phyloP scores from a whole-genome alignment of 2,888 invertebrate genomes.

The Mycalesis mineus region DNA sequence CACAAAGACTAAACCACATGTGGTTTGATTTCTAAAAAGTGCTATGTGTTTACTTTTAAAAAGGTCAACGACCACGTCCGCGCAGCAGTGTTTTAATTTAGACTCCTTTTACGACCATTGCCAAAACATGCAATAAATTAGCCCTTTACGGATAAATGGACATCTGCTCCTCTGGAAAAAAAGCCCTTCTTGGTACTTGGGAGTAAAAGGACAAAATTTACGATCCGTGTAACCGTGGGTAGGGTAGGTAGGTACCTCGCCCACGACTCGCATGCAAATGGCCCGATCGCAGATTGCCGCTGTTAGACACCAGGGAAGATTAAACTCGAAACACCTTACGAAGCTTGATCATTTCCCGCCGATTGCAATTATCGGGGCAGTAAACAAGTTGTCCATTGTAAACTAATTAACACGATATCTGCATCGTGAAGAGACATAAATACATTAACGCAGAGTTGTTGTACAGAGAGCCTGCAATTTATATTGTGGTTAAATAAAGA shows the following conservation, averaged over 20 bases:
- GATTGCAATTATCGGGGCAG: conserved; percentile 11
- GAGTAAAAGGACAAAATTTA: conserved; percentile 76
- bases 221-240: conserved; percentile 72
- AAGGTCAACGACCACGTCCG: conserved; percentile 56
- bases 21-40: not conserved
- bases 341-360: conserved; percentile 17
- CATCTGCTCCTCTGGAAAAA: conserved; percentile 68
- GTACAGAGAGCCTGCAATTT: no score
- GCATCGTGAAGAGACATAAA: not conserved
- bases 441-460: not conserved
- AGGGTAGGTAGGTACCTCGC: conserved; percentile 57
- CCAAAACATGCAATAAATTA: conserved; percentile 71
- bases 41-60: conserved; percentile 25
- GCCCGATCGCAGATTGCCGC: conserved; percentile 60
- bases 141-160: conserved; percentile 69
- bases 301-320: conserved; percentile 53
- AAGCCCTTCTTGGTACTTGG: conserved; percentile 53
- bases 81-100: conserved; percentile 57
- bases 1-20: no score
- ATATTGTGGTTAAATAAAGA: no score
- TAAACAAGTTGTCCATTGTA: not conserved
- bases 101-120: conserved; percentile 59
- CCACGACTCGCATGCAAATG: conserved; percentile 75
- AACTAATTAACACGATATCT: conserved; percentile 1
- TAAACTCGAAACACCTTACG: conserved; percentile 54